phyloP scores from a whole-genome alignment of 2,888 invertebrate species.

The Lycaena phlaeas region DNA sequence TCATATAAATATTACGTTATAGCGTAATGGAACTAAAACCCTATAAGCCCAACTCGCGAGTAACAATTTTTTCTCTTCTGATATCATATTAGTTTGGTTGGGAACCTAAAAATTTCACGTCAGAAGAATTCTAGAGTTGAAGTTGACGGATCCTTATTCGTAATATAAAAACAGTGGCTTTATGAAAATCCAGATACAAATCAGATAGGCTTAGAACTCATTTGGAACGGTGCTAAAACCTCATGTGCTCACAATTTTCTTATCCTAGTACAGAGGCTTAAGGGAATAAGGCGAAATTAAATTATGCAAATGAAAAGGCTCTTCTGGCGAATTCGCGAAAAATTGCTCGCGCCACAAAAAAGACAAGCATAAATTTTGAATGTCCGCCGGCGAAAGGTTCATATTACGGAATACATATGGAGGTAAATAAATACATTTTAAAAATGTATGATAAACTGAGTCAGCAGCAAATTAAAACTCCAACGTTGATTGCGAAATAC shows the following conservation, averaged over 20 bases:
- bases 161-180: not conserved
- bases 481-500: no score
- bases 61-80: no score
- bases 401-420: no score
- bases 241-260: not conserved
- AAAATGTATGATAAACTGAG: no score
- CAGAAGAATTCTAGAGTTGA: no score
- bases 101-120: no score
- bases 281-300: slow-evolving; percentile 7
- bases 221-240: not conserved
- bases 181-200: slow-evolving; percentile 2
- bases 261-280: not conserved
- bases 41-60: no score
- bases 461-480: no score
- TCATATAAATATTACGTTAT: no score
- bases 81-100: no score
- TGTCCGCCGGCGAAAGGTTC: slow-evolving; percentile 2
- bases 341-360: slow-evolving; percentile 20
- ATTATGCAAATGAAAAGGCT: slow-evolving; percentile 20
- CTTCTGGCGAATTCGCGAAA: slow-evolving; percentile 19
- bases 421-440: no score
- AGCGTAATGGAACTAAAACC: no score
- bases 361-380: slow-evolving; percentile 14
- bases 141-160: not conserved
- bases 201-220: slow-evolving; percentile 5